A percentile compares a stretch with the other conserved stretches of the same genome.
These are phyloP conservation scores for Theocolax elegans DNA, from an alignment of 1,140 invertebrate genomes.

Conservation along the genomic window DNA sequence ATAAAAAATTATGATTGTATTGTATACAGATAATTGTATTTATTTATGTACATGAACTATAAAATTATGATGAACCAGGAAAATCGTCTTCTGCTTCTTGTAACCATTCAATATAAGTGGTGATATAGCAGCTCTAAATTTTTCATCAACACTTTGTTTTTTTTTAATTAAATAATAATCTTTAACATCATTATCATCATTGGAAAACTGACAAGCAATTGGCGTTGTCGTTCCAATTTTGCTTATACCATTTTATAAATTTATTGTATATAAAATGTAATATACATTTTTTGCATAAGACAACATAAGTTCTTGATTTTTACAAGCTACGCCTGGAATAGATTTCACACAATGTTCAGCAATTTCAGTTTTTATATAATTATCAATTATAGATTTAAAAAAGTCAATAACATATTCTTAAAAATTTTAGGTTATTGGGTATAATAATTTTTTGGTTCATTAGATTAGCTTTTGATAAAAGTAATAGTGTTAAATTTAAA, in stretches of 20 bases:
- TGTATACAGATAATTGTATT: too few species aligned
- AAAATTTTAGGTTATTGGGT: slow-evolving; percentile 71
- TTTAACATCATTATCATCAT: slow-evolving; percentile 57
- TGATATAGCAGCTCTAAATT: slow-evolving; percentile 58
- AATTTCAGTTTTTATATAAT: slow-evolving; percentile 85
- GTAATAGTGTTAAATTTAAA: slow-evolving; percentile 71
- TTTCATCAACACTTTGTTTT: slow-evolving; percentile 43
- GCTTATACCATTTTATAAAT: slow-evolving; percentile 81
- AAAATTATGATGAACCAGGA: slow-evolving; percentile 41
- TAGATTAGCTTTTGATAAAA: slow-evolving; percentile 51
- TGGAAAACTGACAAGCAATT: slow-evolving; percentile 37
- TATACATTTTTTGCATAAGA: slow-evolving; percentile 69
- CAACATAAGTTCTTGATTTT: slow-evolving; percentile 57
- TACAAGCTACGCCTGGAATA: slow-evolving; percentile 73
- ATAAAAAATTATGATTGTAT: too few species aligned
- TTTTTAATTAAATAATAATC: slow-evolving; percentile 59
- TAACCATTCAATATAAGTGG: slow-evolving; percentile 85
- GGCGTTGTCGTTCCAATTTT: slow-evolving; percentile 67
- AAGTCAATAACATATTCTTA: slow-evolving; percentile 74
- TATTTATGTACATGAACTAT: too few species aligned
- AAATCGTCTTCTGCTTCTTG: slow-evolving; percentile 85
- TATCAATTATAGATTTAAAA: slow-evolving; percentile 80
- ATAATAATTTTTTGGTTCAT: slow-evolving; percentile 20
- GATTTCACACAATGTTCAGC: slow-evolving; percentile 83
- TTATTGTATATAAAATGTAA: slow-evolving; percentile 83